phyloP scores from a whole-genome alignment of 1,140 invertebrate genomes.

The Lordiphosa stackelbergi region DNA sequence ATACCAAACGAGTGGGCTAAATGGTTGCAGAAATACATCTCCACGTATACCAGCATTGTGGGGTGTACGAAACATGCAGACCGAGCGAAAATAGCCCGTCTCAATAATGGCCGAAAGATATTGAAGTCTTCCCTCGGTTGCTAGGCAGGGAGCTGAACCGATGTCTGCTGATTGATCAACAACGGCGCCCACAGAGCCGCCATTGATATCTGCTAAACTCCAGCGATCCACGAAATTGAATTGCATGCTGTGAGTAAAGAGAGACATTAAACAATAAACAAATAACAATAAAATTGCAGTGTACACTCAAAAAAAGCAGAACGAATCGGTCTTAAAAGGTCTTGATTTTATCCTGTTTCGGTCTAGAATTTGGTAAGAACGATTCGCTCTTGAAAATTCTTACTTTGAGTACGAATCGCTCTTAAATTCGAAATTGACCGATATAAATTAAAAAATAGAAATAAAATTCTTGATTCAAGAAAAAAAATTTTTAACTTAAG shows the following conservation, averaged over 20 bases:
- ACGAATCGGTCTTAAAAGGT: no score
- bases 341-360: no score
- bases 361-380: no score
- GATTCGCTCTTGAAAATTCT: no score
- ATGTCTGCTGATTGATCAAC: constrained; percentile 48
- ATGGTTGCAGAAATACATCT: constrained; percentile 64
- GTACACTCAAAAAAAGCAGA: no score
- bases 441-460: no score
- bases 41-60: constrained; percentile 57
- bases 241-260: constrained; percentile 33
- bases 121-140: constrained; percentile 43
- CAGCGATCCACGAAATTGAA: constrained; percentile 53
- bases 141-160: constrained; percentile 44
- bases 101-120: constrained; percentile 49
- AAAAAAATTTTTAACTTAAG: no score
- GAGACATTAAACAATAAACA: no score
- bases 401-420: no score
- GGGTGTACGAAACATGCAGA: constrained; percentile 71
- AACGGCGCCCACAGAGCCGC: constrained; percentile 55
- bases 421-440: no score
- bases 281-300: no score
- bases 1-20: constrained; percentile 56
- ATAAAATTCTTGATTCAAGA: no score
- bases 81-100: constrained; percentile 50
- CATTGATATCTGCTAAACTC: constrained; percentile 47